A percentile compares a stretch with the other conserved stretches of the same genome.
Evolutionary conservation across 1,140 invertebrate genomes (phyloP).

Genomic region (Heliconius congener): DNA sequence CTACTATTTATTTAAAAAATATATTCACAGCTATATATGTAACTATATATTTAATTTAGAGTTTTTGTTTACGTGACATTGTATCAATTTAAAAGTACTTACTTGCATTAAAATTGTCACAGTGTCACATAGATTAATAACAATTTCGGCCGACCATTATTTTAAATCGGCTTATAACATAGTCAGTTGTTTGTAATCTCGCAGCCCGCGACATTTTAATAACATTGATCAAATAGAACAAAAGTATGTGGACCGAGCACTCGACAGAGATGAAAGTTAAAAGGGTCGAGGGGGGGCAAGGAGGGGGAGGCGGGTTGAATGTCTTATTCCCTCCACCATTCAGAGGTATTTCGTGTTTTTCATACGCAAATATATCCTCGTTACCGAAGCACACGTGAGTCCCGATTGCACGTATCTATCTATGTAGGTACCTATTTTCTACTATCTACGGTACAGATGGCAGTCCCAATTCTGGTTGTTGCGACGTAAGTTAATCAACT

Average conservation of each 20-base stretch:
- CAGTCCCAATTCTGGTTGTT: background rate
- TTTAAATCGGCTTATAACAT: slow-evolving; percentile 49
- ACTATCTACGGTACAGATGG: slow-evolving; percentile 11
- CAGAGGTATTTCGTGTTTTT: slow-evolving; percentile 82
- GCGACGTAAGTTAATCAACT: background rate
- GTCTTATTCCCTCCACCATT: slow-evolving; percentile 81
- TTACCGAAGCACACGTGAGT: slow-evolving; percentile 77
- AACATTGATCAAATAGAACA: slow-evolving; percentile 82
- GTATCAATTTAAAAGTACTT: too few species aligned
- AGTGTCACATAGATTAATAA: slow-evolving; percentile 30
- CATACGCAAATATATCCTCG: slow-evolving; percentile 82
- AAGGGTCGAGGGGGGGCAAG: slow-evolving; percentile 72
- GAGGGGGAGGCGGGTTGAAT: slow-evolving; percentile 73
- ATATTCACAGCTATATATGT: too few species aligned
- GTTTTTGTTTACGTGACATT: too few species aligned
- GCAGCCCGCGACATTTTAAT: slow-evolving; percentile 79
- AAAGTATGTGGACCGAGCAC: slow-evolving; percentile 81
- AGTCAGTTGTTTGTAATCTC: slow-evolving; percentile 76
- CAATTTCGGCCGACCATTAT: slow-evolving; percentile 40
- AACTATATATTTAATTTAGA: too few species aligned
- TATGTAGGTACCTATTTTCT: slow-evolving; percentile 16
- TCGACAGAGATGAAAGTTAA: slow-evolving; percentile 81
- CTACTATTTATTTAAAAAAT: too few species aligned
- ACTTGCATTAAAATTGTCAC: background rate
- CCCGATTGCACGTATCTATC: slow-evolving; percentile 65